These are phyloP conservation scores for Tylochromis polylepis DNA, from an alignment of 2,113 vertebrate genomes.

Conservation along the genomic window DNA sequence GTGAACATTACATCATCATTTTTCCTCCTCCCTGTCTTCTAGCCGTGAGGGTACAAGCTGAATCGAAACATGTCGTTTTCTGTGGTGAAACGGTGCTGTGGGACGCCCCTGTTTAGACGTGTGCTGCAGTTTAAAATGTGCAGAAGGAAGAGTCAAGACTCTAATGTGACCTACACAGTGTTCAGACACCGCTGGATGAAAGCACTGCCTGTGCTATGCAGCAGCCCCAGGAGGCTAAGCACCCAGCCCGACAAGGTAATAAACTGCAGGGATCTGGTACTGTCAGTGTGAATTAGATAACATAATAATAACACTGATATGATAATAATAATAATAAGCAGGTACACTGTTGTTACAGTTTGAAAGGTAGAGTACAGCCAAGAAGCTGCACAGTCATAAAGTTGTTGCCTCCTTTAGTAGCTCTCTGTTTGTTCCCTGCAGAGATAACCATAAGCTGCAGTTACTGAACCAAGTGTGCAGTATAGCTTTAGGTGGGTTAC, in stretches of 20 bases:
- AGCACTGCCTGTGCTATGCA: slow-evolving; percentile 1
- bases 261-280: not conserved
- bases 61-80: slow-evolving; percentile 37
- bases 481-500: not conserved
- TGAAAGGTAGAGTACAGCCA: not conserved
- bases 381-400: not conserved
- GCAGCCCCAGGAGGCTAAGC: slow-evolving; percentile 17
- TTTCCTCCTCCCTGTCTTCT: not conserved
- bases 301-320: not conserved
- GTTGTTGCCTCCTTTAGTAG: not conserved
- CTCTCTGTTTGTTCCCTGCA: not conserved
- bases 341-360: not conserved
- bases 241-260: slow-evolving; percentile 61
- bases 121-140: slow-evolving; percentile 50
- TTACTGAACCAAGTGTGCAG: not conserved
- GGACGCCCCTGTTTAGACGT: slow-evolving; percentile 10
- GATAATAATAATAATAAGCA: not conserved
- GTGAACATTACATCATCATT: not conserved
- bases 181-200: slow-evolving; percentile 68
- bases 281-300: not conserved
- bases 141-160: slow-evolving; percentile 31
- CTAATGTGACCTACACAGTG: slow-evolving; percentile 10
- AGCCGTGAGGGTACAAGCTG: not conserved
- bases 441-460: not conserved
- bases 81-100: slow-evolving; percentile 12